Evolutionary conservation across 2,113 vertebrate species (phyloP), one percentile per base, ranked within the genome.

Genomic region (mouse (Mus musculus)): DNA sequence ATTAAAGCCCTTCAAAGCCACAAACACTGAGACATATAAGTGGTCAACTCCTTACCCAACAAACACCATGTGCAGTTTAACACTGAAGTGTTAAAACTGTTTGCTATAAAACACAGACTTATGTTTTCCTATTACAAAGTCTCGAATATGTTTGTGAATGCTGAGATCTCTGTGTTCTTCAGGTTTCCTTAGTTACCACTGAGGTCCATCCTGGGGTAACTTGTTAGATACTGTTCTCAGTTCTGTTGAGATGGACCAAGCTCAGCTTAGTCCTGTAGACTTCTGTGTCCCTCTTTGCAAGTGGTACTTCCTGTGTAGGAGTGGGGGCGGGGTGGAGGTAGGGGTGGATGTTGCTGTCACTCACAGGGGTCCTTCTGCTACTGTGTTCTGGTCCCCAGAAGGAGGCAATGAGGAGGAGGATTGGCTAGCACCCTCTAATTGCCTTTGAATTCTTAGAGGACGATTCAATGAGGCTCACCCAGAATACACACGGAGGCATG

Each of bases 301-400:
- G 36, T 14, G 33, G 52, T 10, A 39, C 59, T 52, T 24, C 39
- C 69, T 1, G 0, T 10, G 4, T 8, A 7, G 13, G 14, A 14
- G 24, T 30, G 3, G 0, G 1, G n/a, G 33, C 2, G 7, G 42
- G 24, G 42, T 17, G 3, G 30, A 4, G 2, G 3, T n/a, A 22
- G 3, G 20, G 54, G n/a, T n/a, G 12, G 7, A 75, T 2, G 30
- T 52, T 19, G 19, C 52, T 42, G 33, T 33, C 7, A 5, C 42
- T 28, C 7, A 22, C 7, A 59, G n/a, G 52, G 28, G 36, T 4
- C 28, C 39, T 19, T 82, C 59, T 36, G 33, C 59, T 7, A 0
- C 90, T 16, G 3, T 69, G 52, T 22, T 77, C 56, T 4, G 1
- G 7, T 36, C 14, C 42, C 49, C 42, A 16, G 49, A 71, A 72